phyloP scores from a whole-genome alignment of 2,113 vertebrate species.

The Ptyas mucosa region DNA sequence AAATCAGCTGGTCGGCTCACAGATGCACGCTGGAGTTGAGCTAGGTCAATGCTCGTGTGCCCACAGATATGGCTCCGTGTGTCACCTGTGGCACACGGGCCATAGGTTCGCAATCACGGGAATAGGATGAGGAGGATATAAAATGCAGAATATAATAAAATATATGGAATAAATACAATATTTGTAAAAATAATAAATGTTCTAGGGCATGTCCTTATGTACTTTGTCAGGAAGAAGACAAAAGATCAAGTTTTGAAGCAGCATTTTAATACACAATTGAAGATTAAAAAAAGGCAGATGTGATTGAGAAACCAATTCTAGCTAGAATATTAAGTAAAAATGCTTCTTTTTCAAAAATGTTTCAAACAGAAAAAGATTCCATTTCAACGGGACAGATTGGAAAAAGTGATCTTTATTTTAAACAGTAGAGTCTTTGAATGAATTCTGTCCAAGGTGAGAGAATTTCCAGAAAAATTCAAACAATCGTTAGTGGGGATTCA shows the following conservation, averaged over 20 bases:
- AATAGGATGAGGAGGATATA: not conserved
- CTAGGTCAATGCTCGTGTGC: too few relatives aligned
- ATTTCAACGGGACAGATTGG: not conserved
- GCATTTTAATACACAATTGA: not conserved
- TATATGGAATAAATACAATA: not conserved
- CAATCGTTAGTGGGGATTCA: too few relatives aligned
- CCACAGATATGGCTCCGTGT: too few relatives aligned
- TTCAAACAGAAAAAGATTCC: not conserved
- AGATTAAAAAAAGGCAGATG: not conserved
- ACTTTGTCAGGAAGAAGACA: not conserved
- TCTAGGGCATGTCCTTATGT: not conserved
- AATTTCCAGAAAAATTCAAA: not conserved
- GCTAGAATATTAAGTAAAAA: not conserved
- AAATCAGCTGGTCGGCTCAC: too few relatives aligned
- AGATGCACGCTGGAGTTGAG: too few relatives aligned
- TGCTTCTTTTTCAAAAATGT: not conserved
- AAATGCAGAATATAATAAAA: not conserved
- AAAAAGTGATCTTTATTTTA: not conserved
- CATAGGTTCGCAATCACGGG: too few relatives aligned
- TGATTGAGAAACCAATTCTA: not conserved
- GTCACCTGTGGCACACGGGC: too few relatives aligned
- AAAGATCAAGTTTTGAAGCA: not conserved
- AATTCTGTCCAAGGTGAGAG: not conserved
- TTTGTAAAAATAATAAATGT: not conserved
- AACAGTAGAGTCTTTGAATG: not conserved